phyloP scores from a whole-genome alignment of 2,113 vertebrate species.

The Setophaga petechia region DNA sequence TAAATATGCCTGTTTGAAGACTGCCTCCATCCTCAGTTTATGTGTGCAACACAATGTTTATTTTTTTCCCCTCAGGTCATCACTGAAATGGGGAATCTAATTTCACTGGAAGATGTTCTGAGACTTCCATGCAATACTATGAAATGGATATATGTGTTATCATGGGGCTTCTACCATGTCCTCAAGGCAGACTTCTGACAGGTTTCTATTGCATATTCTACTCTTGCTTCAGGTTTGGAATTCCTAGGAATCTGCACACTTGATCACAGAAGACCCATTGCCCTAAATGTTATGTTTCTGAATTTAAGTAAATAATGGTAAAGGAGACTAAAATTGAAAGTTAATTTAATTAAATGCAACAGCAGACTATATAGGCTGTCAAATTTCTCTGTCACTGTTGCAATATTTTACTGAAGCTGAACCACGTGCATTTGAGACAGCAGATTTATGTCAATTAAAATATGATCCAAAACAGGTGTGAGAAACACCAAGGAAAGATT shows the following conservation, averaged over 20 bases:
- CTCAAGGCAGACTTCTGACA: background rate
- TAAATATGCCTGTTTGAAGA: background rate
- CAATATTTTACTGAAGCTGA: background rate
- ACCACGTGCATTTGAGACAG: accelerated
- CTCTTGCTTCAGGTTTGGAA: background rate
- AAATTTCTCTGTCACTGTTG: background rate
- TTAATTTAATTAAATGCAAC: background rate
- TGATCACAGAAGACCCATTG: background rate
- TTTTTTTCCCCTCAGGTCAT: background rate
- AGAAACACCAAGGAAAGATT: background rate
- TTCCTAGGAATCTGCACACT: background rate
- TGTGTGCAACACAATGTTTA: background rate
- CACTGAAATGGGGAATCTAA: background rate
- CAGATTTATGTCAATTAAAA: background rate
- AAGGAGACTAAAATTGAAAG: background rate
- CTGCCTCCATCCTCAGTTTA: background rate
- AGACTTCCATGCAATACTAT: background rate
- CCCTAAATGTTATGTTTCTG: background rate
- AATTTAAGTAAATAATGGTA: background rate
- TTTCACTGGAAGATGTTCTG: background rate
- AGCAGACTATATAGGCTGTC: background rate
- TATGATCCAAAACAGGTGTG: background rate
- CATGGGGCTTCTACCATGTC: background rate
- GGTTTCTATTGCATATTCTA: background rate
- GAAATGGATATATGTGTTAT: background rate